phyloP scores from a whole-genome alignment of 2,888 invertebrate species.

The Eupithecia subfuscata region DNA sequence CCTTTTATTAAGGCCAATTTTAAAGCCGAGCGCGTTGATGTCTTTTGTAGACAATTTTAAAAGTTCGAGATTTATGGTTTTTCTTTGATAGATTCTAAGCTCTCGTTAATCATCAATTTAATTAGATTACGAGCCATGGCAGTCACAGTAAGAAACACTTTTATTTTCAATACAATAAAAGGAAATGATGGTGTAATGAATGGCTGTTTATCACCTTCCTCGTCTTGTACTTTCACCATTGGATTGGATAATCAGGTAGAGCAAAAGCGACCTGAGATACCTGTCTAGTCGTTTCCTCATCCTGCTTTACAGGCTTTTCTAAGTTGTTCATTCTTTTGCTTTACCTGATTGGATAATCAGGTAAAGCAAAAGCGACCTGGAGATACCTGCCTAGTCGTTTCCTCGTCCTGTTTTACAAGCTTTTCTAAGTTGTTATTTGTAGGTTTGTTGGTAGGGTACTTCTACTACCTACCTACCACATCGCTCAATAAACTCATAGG shows the following conservation, averaged over 20 bases:
- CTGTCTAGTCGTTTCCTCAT: slow-evolving; percentile 25
- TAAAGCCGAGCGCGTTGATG: slow-evolving; percentile 36
- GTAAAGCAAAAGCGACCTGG: slow-evolving; percentile 10
- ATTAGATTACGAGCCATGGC: background rate
- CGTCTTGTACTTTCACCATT: slow-evolving; percentile 68
- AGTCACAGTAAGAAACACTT: slow-evolving; percentile 1
- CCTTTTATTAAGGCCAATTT: background rate
- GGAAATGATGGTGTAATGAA: slow-evolving; percentile 46
- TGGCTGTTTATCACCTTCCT: slow-evolving; percentile 61
- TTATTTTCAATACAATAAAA: slow-evolving; percentile 26
- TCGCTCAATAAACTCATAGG: too few species aligned
- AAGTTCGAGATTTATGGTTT: background rate
- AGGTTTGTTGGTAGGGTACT: too few species aligned
- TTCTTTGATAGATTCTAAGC: background rate
- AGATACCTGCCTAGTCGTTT: slow-evolving; percentile 18
- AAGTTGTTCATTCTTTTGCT: background rate
- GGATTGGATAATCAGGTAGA: slow-evolving; percentile 53
- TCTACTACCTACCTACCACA: too few species aligned
- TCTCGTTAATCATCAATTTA: background rate
- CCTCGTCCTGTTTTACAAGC: slow-evolving; percentile 18
- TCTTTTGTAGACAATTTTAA: slow-evolving; percentile 32
- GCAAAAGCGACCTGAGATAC: slow-evolving; percentile 9
- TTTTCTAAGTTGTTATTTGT: background rate
- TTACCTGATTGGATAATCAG: slow-evolving; percentile 56
- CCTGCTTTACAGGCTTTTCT: slow-evolving; percentile 11